These are phyloP conservation scores for Nemurella pictetii DNA, from an alignment of 2,888 invertebrate species.

Conservation along the genomic window DNA sequence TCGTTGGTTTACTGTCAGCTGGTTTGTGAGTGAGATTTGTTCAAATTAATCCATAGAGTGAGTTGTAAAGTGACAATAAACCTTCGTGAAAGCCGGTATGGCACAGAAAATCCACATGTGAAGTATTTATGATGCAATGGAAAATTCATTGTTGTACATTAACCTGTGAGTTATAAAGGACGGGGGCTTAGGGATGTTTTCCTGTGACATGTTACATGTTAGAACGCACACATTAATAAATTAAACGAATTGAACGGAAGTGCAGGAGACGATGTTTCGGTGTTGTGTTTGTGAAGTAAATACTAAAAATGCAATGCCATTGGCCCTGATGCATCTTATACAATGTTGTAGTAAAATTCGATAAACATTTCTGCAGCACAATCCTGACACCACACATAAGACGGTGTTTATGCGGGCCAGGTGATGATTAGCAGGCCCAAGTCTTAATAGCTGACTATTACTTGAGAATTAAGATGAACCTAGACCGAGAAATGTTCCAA, in stretches of 20 bases:
- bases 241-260: not conserved
- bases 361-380: not conserved
- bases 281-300: too few relatives aligned
- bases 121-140: not conserved
- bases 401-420: conserved; percentile 22
- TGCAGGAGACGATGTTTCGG: not conserved
- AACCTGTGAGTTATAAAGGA: not conserved
- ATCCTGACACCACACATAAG: not conserved
- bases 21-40: not conserved
- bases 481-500: conserved; percentile 11
- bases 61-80: not conserved
- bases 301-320: too few relatives aligned
- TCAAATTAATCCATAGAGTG: not conserved
- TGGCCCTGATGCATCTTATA: not conserved
- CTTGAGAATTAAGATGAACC: not conserved
- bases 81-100: not conserved
- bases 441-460: conserved; percentile 13
- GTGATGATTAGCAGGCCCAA: conserved; percentile 15
- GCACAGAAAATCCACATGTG: not conserved
- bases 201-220: not conserved
- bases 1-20: not conserved
- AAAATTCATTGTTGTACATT: not conserved
- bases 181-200: not conserved
- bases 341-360: not conserved
- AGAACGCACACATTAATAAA: not conserved